phyloP scores from a whole-genome alignment of 2,797 vertebrate species.

The Philypnodon macrostomus region DNA sequence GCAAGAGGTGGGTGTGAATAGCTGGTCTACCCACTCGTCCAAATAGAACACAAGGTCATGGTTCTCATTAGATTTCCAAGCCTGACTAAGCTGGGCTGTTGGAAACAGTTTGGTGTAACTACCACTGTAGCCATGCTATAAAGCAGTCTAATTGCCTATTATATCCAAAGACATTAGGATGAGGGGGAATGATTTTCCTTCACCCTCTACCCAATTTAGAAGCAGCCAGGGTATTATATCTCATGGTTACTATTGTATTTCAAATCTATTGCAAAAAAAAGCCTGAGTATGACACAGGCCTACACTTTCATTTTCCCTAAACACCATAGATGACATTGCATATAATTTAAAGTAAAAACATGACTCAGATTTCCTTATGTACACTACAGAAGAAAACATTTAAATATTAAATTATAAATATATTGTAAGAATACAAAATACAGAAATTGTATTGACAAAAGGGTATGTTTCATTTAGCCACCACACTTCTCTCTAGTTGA shows the following conservation, averaged over 20 bases:
- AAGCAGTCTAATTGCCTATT: conserved; percentile 62
- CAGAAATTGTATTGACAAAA: too few species aligned
- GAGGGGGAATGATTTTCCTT: conserved; percentile 52
- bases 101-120: conserved; percentile 54
- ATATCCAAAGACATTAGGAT: conserved; percentile 57
- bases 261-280: conserved; percentile 32
- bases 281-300: conserved; percentile 19
- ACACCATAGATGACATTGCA: too few species aligned
- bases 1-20: too few species aligned
- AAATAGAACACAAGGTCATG: conserved; percentile 64
- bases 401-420: too few species aligned
- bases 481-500: too few species aligned
- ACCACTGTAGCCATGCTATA: conserved; percentile 39
- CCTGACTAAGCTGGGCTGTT: conserved; percentile 40
- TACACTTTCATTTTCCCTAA: not conserved
- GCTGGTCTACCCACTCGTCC: conserved; percentile 35
- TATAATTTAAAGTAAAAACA: too few species aligned
- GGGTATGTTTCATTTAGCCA: too few species aligned
- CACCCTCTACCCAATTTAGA: conserved; percentile 50
- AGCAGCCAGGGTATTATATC: conserved; percentile 32
- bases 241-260: conserved; percentile 44
- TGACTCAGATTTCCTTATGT: too few species aligned
- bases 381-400: too few species aligned
- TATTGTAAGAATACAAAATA: too few species aligned
- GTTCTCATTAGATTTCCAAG: conserved; percentile 58